Evolutionary conservation across 2,888 invertebrate species (phyloP), one percentile per base, ranked within the genome.

Genomic region (Apodemia mormo): DNA sequence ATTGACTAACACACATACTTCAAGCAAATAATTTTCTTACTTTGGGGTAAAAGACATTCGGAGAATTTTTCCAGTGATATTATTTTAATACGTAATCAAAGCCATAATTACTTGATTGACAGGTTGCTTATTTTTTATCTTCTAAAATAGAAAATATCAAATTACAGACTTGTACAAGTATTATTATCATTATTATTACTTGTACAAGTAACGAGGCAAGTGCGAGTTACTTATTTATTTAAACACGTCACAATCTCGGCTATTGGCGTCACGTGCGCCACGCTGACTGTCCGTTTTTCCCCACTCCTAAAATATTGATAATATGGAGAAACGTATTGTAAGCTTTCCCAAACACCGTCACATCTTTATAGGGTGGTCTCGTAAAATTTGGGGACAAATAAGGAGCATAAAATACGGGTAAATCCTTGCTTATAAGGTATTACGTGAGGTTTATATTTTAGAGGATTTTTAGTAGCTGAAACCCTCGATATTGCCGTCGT

Each of bases 261-360:
- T 80, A 88, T 86, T 83, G 80, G 73, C 73, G 74, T 82, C 88
- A 87, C 86, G 86, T 84, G 78, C 80, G 77, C 66, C 71, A 69
- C 74, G 82, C 82, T 83, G 83, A 85, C 81, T 81, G 80, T 83
- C 84, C 86, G 87, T 87, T 86, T 86, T 85, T 85, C 84, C 81
- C 77, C 76, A 52, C 49, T n/a, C 75, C 76, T 76, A 76, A 80
- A 85, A 85, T 86, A 87, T 88, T 85, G 85, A 86, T 87, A 87
- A 87, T 86, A 61, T 30, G 61, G 61, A 14, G 61, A 61, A 61
- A 61, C 30, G 30, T 61, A 61, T 61, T 61, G 61, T 61, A 33
- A 81, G 70, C 72, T 71, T 61, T 30, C 61, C 61, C 61, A 33
- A 61, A 37, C 61, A 61, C 61, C 61, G 61, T 33, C 61, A 61